phyloP scores from a whole-genome alignment of 2,797 vertebrate species.

The Alca torda region DNA sequence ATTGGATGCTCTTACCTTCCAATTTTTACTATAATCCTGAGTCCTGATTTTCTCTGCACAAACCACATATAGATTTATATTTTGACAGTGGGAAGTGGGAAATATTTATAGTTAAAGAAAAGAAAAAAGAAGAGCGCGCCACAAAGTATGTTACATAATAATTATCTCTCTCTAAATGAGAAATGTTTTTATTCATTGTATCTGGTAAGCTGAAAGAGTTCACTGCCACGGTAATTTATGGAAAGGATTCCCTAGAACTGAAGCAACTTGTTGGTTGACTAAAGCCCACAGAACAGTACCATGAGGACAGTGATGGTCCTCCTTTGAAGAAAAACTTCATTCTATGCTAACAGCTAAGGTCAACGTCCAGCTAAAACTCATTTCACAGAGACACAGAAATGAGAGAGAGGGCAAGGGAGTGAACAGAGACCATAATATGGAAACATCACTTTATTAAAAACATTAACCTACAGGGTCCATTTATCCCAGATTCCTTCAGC shows the following conservation, averaged over 20 bases:
- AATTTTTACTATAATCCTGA: background rate
- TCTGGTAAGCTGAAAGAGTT: background rate
- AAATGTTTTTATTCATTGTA: background rate
- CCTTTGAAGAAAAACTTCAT: background rate
- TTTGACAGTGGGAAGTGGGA: background rate
- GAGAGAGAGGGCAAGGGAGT: background rate
- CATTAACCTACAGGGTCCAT: background rate
- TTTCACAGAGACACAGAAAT: background rate
- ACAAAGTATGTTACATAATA: background rate
- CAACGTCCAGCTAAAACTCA: background rate
- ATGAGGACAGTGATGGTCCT: background rate
- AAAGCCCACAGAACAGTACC: background rate
- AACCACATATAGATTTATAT: background rate
- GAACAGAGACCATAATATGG: background rate
- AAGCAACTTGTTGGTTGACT: background rate
- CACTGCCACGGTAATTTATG: background rate
- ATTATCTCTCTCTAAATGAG: background rate
- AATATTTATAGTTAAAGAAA: conserved; percentile 16
- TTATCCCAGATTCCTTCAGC: background rate
- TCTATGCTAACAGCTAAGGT: background rate
- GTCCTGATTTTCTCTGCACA: background rate
- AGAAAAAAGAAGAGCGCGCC: background rate
- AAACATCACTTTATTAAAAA: background rate
- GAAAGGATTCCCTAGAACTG: background rate
- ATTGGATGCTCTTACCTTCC: background rate